Evolutionary conservation across 2,888 invertebrate species (phyloP).

Genomic region (Xanthia togata): DNA sequence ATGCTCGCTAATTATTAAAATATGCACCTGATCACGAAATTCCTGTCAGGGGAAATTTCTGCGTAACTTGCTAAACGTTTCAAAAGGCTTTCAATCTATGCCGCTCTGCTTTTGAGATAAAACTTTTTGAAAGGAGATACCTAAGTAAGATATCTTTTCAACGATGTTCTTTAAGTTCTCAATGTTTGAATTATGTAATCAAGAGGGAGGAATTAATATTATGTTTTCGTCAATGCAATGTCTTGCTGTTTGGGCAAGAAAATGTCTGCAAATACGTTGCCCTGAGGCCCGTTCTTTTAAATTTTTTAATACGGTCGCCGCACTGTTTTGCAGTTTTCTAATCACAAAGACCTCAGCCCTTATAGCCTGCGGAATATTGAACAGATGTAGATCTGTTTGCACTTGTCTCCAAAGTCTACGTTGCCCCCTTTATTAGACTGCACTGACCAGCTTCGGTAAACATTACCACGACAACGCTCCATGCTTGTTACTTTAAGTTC

Average conservation of each 20-base stretch:
- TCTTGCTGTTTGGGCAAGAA: neutral
- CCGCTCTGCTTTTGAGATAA: neutral
- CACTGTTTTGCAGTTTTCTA: neutral
- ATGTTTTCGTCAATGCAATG: neutral
- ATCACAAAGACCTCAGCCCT: constrained; percentile 42
- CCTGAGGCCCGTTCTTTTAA: neutral
- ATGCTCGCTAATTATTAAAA: constrained; percentile 31
- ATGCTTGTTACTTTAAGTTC: constrained; percentile 62
- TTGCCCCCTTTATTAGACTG: constrained; percentile 71
- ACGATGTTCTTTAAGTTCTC: neutral
- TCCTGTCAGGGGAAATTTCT: neutral
- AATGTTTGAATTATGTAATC: neutral
- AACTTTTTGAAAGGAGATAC: constrained; percentile 13
- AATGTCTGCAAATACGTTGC: neutral
- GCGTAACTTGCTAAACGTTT: constrained; percentile 3
- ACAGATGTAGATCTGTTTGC: constrained; percentile 72
- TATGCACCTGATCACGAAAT: constrained; percentile 14
- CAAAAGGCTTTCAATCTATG: constrained; percentile 24
- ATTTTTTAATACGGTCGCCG: neutral
- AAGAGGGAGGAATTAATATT: neutral
- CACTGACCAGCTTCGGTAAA: constrained; percentile 71
- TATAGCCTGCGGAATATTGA: constrained; percentile 63
- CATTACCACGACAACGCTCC: constrained; percentile 68
- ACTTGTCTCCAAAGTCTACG: constrained; percentile 62
- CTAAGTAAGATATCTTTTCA: neutral